Evolutionary conservation across 2,797 vertebrate genomes (phyloP).

Genomic region (Pogonophryne albipinna): DNA sequence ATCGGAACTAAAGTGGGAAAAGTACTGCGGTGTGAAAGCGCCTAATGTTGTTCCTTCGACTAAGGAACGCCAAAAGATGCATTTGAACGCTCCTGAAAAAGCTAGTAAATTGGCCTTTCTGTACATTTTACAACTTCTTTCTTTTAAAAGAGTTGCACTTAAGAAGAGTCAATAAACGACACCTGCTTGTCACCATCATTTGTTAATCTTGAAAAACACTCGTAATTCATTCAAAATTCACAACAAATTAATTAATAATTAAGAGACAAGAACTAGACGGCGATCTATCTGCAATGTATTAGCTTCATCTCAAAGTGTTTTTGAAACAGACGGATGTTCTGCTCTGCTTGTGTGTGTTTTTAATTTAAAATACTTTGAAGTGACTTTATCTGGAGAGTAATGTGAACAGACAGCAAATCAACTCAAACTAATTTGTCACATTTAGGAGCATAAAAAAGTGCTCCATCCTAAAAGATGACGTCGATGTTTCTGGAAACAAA

Average conservation of each 20-base stretch:
- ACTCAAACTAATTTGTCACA: slow-evolving; percentile 19
- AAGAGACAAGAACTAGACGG: too few species aligned
- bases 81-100: background rate
- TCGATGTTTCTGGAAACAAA: background rate
- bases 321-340: background rate
- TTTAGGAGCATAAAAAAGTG: slow-evolving; percentile 9
- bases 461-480: slow-evolving; percentile 8
- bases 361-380: slow-evolving; percentile 24
- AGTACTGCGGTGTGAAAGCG: too few species aligned
- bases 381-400: slow-evolving; percentile 21
- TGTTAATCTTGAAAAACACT: too few species aligned
- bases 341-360: background rate
- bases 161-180: too few species aligned
- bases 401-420: slow-evolving; percentile 10
- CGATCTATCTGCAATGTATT: background rate
- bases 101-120: background rate
- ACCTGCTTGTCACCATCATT: too few species aligned
- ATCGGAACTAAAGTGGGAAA: too few species aligned
- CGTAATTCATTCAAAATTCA: background rate
- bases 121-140: too few species aligned
- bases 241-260: too few species aligned
- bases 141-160: too few species aligned
- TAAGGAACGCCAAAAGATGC: too few species aligned
- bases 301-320: background rate
- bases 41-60: too few species aligned